phyloP scores from a whole-genome alignment of 2,113 vertebrate species.

The Mormoops blainvillei region DNA sequence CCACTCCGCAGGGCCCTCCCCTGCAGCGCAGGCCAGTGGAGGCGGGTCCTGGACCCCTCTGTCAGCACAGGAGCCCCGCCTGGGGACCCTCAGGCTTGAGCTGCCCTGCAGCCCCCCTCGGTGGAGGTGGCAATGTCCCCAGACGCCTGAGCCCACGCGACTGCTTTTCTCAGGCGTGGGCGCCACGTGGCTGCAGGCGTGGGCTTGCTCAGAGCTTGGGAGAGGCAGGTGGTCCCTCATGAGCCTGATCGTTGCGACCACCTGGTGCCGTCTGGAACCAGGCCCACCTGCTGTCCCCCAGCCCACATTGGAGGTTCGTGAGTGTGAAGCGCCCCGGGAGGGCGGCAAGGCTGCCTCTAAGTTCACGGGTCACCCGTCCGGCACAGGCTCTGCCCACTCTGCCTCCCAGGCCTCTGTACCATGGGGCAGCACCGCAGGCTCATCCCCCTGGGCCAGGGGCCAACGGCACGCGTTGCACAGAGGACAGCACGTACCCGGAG shows the following conservation, averaged over 20 bases:
- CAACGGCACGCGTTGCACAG: neutral
- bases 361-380: rapidly evolving
- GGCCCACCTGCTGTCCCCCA: rapidly evolving
- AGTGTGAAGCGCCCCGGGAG: neutral
- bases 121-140: rapidly evolving
- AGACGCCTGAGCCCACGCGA: rapidly evolving
- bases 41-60: neutral
- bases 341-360: neutral
- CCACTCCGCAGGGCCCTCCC: rapidly evolving
- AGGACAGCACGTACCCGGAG: neutral
- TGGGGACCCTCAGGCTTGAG: too few species aligned
- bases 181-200: rapidly evolving
- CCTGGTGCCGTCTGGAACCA: neutral
- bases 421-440: neutral
- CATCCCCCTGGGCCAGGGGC: neutral
- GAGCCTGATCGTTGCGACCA: rapidly evolving
- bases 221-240: neutral
- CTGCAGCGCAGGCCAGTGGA: rapidly evolving
- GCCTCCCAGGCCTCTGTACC: too few species aligned
- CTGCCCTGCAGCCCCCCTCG: too few species aligned
- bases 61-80: neutral
- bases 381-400: rapidly evolving
- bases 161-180: too few species aligned
- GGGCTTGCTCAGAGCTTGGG: too few species aligned
- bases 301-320: neutral